phyloP scores from a whole-genome alignment of 2,797 vertebrate genomes.

The Coregonus ussuriensis region DNA sequence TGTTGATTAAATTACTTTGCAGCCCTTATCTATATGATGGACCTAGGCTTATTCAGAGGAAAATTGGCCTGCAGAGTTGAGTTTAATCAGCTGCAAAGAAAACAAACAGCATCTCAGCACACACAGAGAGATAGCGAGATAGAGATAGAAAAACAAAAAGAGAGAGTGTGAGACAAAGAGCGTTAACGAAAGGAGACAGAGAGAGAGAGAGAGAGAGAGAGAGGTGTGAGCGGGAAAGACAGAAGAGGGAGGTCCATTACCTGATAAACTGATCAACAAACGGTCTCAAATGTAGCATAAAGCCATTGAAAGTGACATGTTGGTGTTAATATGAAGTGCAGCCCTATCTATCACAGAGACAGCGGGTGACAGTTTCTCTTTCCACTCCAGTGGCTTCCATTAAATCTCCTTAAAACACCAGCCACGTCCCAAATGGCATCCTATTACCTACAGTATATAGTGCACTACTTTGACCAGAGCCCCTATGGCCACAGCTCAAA shows the following conservation, averaged over 20 bases:
- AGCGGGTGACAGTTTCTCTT: conserved; percentile 54
- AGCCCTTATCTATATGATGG: conserved; percentile 55
- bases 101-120: background rate
- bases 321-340: conserved; percentile 52
- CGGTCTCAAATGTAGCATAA: conserved; percentile 35
- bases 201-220: conserved; percentile 25
- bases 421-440: background rate
- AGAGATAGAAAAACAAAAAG: background rate
- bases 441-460: background rate
- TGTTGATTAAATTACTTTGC: conserved; percentile 66
- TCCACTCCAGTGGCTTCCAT: conserved; percentile 65
- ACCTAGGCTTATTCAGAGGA: conserved; percentile 59
- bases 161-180: background rate
- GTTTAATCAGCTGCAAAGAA: background rate
- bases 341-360: conserved; percentile 56
- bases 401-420: conserved; percentile 54
- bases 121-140: conserved; percentile 15
- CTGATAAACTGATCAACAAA: conserved; percentile 58
- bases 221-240: conserved; percentile 13
- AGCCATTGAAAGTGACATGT: conserved; percentile 48
- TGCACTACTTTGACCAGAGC: background rate
- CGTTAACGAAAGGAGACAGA: conserved; percentile 27
- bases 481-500: background rate
- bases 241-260: conserved; percentile 54
- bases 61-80: conserved; percentile 51